Evolutionary conservation across 2,113 vertebrate genomes (phyloP), one percentile per base, ranked within the genome.

Genomic region (Herpetotheres cachinnans): DNA sequence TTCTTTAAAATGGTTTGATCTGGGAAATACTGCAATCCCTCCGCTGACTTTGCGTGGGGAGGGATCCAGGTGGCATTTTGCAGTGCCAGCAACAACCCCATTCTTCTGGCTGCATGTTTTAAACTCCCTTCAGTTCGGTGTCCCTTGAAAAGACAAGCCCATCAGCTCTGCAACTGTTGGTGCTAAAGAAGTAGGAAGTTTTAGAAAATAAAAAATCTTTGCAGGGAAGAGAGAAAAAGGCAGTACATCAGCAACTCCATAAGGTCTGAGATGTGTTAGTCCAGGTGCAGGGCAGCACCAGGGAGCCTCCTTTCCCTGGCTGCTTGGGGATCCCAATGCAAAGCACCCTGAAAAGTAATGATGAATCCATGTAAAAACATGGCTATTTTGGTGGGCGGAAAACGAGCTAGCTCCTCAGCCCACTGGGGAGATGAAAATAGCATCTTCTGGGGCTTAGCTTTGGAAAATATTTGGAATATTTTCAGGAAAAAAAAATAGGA

Each of bases 381-480:
- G 86, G 63, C 76, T 95, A 15, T 89, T 93, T 73, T 62, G 80
- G 69, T 84, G 91, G 47, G 59, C 0, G 20, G 89, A 71, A 92
- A 89, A 78, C 0, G 6, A 97, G 69, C 62, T 22, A 20, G 55
- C 38, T 93, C 46, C 90, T 95, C 90, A 93, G 49, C 46, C 49
- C 79, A 32, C 74, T 70, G 63, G 74, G 82, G 85, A 93, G 55
- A 86, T 92, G 74, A 90, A 86, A 94, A 93, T 88, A 96, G 76
- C 66, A 88, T 80, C 73, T 78, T 95, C 90, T 83, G 66, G 77
- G 73, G 71, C 85, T 86, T 46, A 80, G 74, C 85, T 89, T 93
- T 93, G 92, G 89, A 92, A 96, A 92, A 95, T 88, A 88, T 36
- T 82, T 91, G 49, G 83, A 97, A 93, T 94, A 87, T 89, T 96